phyloP scores from a whole-genome alignment of 2,113 vertebrate species.

The Spermophilus dauricus region DNA sequence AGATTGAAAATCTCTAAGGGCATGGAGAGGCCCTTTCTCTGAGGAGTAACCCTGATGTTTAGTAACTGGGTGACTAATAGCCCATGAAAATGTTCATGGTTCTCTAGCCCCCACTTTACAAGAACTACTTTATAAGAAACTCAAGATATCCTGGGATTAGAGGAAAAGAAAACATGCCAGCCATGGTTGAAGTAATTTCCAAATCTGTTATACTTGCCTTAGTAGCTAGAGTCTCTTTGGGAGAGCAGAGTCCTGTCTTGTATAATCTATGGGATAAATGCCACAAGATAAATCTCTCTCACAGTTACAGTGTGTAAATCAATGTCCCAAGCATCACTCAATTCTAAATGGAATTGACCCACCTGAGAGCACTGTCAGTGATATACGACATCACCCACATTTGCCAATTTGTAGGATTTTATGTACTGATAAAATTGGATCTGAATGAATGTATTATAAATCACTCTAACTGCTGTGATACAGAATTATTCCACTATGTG shows the following conservation, averaged over 20 bases:
- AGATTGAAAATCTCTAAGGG: slow-evolving; percentile 20
- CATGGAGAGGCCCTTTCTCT: background rate
- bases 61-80: slow-evolving; percentile 51
- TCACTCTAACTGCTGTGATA: slow-evolving; percentile 69
- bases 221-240: slow-evolving; percentile 39
- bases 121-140: slow-evolving; percentile 69
- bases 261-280: slow-evolving; percentile 63
- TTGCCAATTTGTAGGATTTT: slow-evolving; percentile 69
- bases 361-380: slow-evolving; percentile 56
- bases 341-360: slow-evolving; percentile 34
- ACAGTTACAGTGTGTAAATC: slow-evolving; percentile 66
- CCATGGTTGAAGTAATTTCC: slow-evolving; percentile 51
- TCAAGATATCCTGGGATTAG: slow-evolving; percentile 53
- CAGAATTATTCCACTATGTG: slow-evolving; percentile 66
- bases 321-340: slow-evolving; percentile 56
- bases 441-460: slow-evolving; percentile 76
- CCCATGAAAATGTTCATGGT: slow-evolving; percentile 49
- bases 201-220: background rate
- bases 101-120: slow-evolving; percentile 34
- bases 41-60: background rate
- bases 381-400: slow-evolving; percentile 7
- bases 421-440: slow-evolving; percentile 75
- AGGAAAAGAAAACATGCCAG: slow-evolving; percentile 59
- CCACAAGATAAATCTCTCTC: slow-evolving; percentile 63
- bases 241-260: slow-evolving; percentile 43